These are phyloP conservation scores for Callocephalon fimbriatum DNA, from an alignment of 2,113 vertebrate genomes.

Conservation along the genomic window DNA sequence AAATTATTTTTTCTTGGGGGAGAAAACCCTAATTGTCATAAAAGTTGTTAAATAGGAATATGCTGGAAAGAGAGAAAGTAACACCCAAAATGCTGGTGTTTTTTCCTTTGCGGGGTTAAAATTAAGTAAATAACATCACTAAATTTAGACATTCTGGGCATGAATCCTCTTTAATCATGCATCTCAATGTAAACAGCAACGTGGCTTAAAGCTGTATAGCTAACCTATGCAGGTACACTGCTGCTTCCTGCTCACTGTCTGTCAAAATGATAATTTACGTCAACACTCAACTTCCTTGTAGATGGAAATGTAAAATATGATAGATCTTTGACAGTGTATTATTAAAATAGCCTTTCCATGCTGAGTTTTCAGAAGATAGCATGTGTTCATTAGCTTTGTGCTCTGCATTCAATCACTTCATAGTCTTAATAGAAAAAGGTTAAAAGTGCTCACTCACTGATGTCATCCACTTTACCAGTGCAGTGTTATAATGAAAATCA, in stretches of 20 bases:
- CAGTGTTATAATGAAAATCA: neutral
- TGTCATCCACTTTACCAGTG: neutral
- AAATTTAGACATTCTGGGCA: neutral
- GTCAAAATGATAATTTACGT: neutral
- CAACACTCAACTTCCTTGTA: neutral
- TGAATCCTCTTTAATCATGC: neutral
- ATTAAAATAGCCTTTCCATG: neutral
- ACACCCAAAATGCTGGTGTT: fast-evolving
- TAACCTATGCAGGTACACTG: neutral
- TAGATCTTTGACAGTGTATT: neutral
- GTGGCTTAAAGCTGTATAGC: neutral
- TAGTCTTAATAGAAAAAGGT: conserved; percentile 29
- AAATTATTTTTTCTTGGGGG: neutral
- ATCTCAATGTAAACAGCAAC: neutral
- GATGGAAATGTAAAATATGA: neutral
- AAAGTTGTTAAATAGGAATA: neutral
- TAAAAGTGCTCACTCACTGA: neutral
- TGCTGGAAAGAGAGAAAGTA: neutral
- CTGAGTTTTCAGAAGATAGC: neutral
- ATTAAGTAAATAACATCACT: neutral
- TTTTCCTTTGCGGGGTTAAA: neutral
- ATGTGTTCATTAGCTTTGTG: neutral
- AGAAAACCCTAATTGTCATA: neutral
- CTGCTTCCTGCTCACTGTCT: neutral
- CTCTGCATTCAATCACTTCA: neutral